Evolutionary conservation across 2,113 vertebrate species (phyloP), one percentile per base, ranked within the genome.

Genomic region (Megaceryle maxima): DNA sequence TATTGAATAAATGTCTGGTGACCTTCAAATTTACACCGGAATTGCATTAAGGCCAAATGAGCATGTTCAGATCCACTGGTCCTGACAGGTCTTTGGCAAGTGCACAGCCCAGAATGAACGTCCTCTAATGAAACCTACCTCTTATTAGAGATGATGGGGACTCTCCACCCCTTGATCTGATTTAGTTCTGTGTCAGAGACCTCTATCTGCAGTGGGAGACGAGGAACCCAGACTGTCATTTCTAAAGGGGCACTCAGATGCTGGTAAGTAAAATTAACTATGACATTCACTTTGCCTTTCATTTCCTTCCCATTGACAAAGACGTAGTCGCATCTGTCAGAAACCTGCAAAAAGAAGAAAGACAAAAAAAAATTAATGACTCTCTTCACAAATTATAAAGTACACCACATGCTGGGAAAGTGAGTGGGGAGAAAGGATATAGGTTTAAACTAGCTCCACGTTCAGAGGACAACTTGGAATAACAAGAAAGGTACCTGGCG

Each of bases 111-210:
- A 51, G 83, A 88, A 46, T 68, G 81, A 96, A 91, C 81, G 94
- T 28, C 79, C 77, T 31, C 64, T 91, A 83, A 95, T 67, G 90
- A 95, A 95, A 94, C 97, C 66, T 97, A 99, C 99, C 99, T 99
- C 97, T 98, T 99, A 81, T 97, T 98, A 72, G 99, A 98, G 70
- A 98, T 74, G 73, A 99, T 98, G 60, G 99, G 99, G 12, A 99
- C 98, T 93, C 99, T 98, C 99, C 99, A 99, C 70, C 99, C 98
- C 97, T 99, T 99, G 97, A 99, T 99, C 97, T 99, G 99, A 96
- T 99, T 99, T 74, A 99, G 98, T 90, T 99, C 99, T 3, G 98
- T 97, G 97, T 99, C 99, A 3, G 99, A 99, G 86, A 99, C 98
- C 94, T 99, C 99, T 22, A 99, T 99, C 96, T 99, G 98, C 83